These are phyloP conservation scores for Machaerirhynchus nigripectus DNA, from an alignment of 2,113 vertebrate species.

Conservation along the genomic window DNA sequence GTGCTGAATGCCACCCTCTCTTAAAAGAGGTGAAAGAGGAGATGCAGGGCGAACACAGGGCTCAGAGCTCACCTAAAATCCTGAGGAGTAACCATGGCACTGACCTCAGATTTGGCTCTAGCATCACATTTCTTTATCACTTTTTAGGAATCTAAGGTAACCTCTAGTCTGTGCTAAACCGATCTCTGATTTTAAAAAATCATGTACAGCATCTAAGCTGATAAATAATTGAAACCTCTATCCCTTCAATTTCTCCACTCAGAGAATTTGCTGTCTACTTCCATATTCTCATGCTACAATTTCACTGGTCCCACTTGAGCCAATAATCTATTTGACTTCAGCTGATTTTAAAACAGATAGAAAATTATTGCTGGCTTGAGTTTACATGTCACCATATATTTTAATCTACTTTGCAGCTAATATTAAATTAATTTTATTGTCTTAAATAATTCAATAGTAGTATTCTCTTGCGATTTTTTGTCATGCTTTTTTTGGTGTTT, in stretches of 20 bases:
- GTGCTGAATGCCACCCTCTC: background rate
- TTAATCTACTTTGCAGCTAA: background rate
- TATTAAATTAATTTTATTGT: background rate
- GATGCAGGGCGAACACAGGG: background rate
- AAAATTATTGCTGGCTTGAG: background rate
- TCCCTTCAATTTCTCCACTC: background rate
- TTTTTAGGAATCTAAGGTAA: background rate
- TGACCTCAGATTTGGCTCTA: background rate
- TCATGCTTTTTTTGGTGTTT: background rate
- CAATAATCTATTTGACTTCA: background rate
- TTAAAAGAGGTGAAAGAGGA: background rate
- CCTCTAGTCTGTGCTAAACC: background rate
- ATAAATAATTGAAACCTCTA: background rate
- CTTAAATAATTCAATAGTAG: background rate
- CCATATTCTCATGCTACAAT: background rate
- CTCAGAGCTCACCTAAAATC: background rate
- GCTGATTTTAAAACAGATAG: background rate
- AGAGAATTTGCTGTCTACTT: background rate
- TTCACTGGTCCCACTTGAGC: background rate
- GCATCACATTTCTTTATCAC: background rate
- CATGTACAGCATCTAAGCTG: background rate
- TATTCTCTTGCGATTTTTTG: no score
- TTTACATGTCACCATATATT: background rate
- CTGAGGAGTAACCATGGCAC: background rate
- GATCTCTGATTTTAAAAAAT: background rate